phyloP scores from a whole-genome alignment of 23 tunicate genomes.

The Aplidium turbinatum region DNA sequence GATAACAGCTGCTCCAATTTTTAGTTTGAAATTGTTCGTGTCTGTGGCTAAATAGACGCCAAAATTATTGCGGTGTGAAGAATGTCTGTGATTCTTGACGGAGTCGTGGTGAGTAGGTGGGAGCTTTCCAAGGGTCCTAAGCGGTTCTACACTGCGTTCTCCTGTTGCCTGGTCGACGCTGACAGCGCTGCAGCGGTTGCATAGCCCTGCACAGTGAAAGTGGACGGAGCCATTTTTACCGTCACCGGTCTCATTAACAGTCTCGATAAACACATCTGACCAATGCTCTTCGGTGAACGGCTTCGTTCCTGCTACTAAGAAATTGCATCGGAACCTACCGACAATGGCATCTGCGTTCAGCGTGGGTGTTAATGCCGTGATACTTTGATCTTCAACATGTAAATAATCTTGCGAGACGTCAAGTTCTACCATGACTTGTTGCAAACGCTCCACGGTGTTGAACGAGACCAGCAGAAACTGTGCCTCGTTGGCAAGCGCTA shows the following conservation, averaged over 20 bases:
- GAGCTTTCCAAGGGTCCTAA: slow-evolving; percentile 46
- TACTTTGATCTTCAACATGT: not conserved
- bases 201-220: slow-evolving; percentile 39
- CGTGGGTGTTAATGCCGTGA: not conserved
- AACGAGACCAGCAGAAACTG: slow-evolving; percentile 63
- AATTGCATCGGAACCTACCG: slow-evolving; percentile 64
- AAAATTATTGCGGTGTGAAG: no score
- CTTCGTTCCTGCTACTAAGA: slow-evolving; percentile 47
- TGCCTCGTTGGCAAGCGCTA: slow-evolving; percentile 69
- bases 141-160: slow-evolving; percentile 35
- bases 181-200: slow-evolving; percentile 77
- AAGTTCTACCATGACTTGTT: slow-evolving; percentile 5
- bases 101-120: no score
- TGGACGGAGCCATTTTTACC: not conserved
- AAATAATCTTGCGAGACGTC: not conserved
- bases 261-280: slow-evolving; percentile 25
- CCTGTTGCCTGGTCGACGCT: slow-evolving; percentile 66
- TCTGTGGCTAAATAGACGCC: no score
- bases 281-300: slow-evolving; percentile 75
- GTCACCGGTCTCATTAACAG: not conserved
- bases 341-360: slow-evolving; percentile 25
- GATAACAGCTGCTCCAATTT: no score
- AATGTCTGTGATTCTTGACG: no score
- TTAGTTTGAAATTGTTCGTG: no score
- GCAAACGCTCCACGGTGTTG: slow-evolving; percentile 40